A percentile compares a stretch with the other conserved stretches of the same genome.
Conservation (phyloP, 2,113 vertebrate species). For the Probosciger aterrimus region DNA sequence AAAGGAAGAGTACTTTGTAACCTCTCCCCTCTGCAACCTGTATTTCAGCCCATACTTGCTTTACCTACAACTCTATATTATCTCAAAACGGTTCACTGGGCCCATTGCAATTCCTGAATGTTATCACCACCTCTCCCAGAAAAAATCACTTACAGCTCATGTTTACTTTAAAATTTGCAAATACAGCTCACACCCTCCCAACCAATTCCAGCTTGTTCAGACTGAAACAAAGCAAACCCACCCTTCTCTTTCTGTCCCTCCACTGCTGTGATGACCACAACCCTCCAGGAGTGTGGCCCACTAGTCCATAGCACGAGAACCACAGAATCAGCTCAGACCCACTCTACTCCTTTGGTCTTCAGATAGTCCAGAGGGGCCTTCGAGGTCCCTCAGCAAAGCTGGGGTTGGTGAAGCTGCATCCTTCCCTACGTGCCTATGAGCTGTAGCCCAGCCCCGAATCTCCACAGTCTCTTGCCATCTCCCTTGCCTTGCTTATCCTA, state of each 20-base stretch:
- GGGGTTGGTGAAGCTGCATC: background rate
- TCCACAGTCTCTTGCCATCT: background rate
- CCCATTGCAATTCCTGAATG: constrained; percentile 61
- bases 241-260: background rate
- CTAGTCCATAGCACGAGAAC: background rate
- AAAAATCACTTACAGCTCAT: constrained; percentile 33
- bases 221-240: background rate
- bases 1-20: background rate
- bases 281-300: background rate
- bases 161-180: constrained; percentile 60
- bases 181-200: constrained; percentile 51
- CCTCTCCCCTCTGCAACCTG: background rate
- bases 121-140: constrained; percentile 62
- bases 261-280: background rate
- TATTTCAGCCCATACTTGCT: constrained; percentile 28
- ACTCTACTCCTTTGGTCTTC: background rate
- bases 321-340: background rate
- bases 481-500: background rate
- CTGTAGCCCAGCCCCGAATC: background rate
- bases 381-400: background rate
- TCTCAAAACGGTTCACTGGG: constrained; percentile 4
- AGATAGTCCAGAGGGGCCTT: background rate
- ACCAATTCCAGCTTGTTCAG: constrained; percentile 3
- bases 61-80: constrained; percentile 48
- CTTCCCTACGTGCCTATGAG: background rate